Evolutionary conservation across 2,113 vertebrate genomes (phyloP), one percentile per base, ranked within the genome.

Genomic region (Sprattus sprattus): DNA sequence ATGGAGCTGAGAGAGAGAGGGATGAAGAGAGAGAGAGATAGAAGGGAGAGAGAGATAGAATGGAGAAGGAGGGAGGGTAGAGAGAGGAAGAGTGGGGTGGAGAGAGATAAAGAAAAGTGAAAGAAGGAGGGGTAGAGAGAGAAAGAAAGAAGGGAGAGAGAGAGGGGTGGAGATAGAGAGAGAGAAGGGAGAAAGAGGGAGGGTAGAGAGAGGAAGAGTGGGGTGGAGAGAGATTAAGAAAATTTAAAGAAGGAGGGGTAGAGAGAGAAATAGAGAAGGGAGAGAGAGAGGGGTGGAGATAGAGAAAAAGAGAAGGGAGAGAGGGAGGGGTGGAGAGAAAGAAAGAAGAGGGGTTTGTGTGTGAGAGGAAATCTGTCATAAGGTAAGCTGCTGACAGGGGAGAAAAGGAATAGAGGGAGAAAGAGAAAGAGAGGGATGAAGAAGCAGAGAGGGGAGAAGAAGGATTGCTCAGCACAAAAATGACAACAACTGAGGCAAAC

Each of bases 401-500:
- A 9, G 10, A 64, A 25, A 64, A 11, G n/a, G 0, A 7, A 25
- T 9, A 49, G 45, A 83, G 8, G 9, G 47, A 52, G 15, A 20
- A 5, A 16, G 52, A 57, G 52, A 54, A 11, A 20, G 52, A 20
- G 13, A 57, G 1, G 3, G 52, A 15, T 16, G 13, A 20, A 57
- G 52, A 57, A 18, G 18, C 11, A 57, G 15, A 16, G 15, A 57
- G 16, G 13, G 18, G 18, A 15, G 18, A 16, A 18, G 52, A 5
- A 16, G 52, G 18, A 64, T 1, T 32, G n/a, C 9, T 7, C 20
- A 45, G 50, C 6, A 83, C 28, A 83, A 54, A 44, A 89, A 81
- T 82, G 87, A 49, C 71, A 82, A 52, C 75, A 86, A 67, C 32
- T 67, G 22, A 87, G 83, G 78, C 9, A 22, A 83, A 85, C 85